Conservation (phyloP, 2,113 vertebrate genomes). For the Corythornis vintsioides region DNA sequence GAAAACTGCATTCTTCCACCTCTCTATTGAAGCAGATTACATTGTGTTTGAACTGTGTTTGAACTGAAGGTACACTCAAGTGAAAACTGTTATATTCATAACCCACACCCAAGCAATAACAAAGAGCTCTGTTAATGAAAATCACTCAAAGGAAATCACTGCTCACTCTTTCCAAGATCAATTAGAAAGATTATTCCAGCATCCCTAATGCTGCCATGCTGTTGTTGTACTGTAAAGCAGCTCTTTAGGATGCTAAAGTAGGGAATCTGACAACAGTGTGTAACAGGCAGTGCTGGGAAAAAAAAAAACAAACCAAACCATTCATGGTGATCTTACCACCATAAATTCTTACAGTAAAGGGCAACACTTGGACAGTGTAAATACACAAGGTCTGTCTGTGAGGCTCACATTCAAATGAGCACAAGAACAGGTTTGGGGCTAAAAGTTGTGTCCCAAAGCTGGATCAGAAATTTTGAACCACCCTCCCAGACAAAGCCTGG, state of each 20-base stretch:
- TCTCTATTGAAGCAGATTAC: constrained; percentile 34
- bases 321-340: background rate
- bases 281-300: background rate
- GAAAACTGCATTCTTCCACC: constrained; percentile 14
- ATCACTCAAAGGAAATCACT: constrained; percentile 41
- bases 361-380: background rate
- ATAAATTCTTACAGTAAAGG: background rate
- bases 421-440: background rate
- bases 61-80: constrained; percentile 46
- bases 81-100: constrained; percentile 20
- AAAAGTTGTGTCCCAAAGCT: background rate
- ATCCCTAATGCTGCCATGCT: background rate
- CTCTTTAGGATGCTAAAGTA: background rate
- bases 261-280: background rate
- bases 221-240: background rate
- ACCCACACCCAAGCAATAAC: constrained; percentile 44
- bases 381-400: background rate
- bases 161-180: constrained; percentile 29
- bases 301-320: background rate
- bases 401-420: background rate
- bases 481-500: background rate
- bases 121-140: constrained; percentile 54
- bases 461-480: background rate
- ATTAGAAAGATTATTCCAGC: constrained; percentile 55
- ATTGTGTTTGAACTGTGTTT: constrained; percentile 44